These are phyloP conservation scores for Temnopleurus reevesii DNA, from an alignment of 53 echinoderm and acorn worm genomes.

Conservation along the genomic window DNA sequence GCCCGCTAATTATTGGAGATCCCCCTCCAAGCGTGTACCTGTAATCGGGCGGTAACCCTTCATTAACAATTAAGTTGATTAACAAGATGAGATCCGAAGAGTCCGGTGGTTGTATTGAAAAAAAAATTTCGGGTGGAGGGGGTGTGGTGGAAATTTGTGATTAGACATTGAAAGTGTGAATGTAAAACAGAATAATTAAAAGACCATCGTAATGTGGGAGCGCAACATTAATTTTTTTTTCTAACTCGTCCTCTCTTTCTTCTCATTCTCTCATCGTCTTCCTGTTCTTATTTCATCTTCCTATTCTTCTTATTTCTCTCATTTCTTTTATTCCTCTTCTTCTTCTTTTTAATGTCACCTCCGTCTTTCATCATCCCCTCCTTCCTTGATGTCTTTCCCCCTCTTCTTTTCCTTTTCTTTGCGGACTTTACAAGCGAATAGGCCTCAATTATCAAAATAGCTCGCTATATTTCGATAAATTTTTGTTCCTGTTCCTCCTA, in stretches of 20 bases:
- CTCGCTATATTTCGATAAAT: background rate
- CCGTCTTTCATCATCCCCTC: too few species aligned
- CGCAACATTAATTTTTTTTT: background rate
- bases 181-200: too few species aligned
- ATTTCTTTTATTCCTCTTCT: background rate
- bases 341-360: too few species aligned
- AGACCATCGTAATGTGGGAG: too few species aligned
- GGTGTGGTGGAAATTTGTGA: too few species aligned
- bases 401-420: background rate
- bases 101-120: too few species aligned
- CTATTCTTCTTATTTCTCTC: background rate
- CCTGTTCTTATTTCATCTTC: background rate
- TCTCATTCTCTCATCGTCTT: background rate
- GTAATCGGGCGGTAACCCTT: background rate
- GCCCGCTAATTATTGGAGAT: background rate
- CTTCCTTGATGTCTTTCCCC: too few species aligned
- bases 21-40: conserved; percentile 13
- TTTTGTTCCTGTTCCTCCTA: background rate
- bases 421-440: background rate
- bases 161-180: too few species aligned
- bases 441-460: background rate
- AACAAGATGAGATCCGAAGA: too few species aligned
- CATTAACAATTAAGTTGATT: too few species aligned
- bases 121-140: too few species aligned
- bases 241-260: background rate